Evolutionary conservation across 2,113 vertebrate genomes (phyloP).

Genomic region (Phycodurus eques): DNA sequence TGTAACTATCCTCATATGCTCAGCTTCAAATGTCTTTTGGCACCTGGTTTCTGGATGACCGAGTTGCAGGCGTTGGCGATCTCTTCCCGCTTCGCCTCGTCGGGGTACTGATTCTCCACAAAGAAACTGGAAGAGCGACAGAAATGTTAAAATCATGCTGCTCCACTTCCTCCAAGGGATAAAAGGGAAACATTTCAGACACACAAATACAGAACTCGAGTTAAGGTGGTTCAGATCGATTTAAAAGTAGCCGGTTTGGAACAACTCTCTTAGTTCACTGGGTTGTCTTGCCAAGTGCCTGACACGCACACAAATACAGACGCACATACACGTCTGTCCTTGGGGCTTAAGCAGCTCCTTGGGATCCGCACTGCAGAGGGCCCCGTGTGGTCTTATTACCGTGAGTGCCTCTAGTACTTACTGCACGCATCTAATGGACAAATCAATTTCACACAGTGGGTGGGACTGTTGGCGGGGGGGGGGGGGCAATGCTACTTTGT

Average conservation of each 20-base stretch:
- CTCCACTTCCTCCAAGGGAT: not conserved
- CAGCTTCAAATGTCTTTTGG: not conserved
- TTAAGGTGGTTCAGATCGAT: not conserved
- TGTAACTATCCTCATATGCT: no score
- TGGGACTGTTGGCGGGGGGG: slow-evolving; percentile 8
- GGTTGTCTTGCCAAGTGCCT: slow-evolving; percentile 21
- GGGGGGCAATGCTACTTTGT: slow-evolving; percentile 22
- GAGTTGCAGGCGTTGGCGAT: slow-evolving; percentile 80
- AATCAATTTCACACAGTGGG: slow-evolving; percentile 53
- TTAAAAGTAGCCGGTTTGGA: not conserved
- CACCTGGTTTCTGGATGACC: slow-evolving; percentile 82
- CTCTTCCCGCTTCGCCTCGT: slow-evolving; percentile 79
- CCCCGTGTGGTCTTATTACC: slow-evolving; percentile 53
- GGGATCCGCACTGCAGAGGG: slow-evolving; percentile 63
- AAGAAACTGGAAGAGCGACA: slow-evolving; percentile 71
- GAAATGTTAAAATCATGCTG: not conserved
- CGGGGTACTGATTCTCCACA: slow-evolving; percentile 81
- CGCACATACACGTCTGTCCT: slow-evolving; percentile 46
- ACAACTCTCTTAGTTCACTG: slow-evolving; percentile 13
- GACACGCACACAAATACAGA: not conserved
- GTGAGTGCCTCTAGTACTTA: slow-evolving; percentile 53
- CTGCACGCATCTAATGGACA: slow-evolving; percentile 50
- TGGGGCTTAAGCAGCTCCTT: slow-evolving; percentile 61
- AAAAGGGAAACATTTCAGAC: slow-evolving; percentile 9
- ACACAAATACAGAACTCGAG: not conserved